Percentiles rank a stretch among this genome's conserved stretches.
These are phyloP conservation scores for Latheticus oryzae DNA, from an alignment of 2,888 invertebrate species.

Conservation along the genomic window DNA sequence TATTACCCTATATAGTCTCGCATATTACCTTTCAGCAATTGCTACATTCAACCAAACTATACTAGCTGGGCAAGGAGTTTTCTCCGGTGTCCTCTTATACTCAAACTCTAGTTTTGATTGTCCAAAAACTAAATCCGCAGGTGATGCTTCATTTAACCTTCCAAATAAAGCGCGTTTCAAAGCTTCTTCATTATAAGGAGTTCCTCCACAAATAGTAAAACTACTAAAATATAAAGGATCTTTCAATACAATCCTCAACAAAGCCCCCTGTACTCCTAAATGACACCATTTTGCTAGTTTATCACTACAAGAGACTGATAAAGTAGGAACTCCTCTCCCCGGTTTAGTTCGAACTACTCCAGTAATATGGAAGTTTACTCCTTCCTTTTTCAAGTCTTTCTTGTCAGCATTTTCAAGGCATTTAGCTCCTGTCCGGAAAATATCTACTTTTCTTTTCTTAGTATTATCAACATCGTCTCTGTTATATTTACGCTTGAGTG, in stretches of 20 bases:
- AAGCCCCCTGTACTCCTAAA: constrained; percentile 86
- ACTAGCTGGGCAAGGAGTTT: constrained; percentile 71
- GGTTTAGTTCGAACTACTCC: constrained; percentile 88
- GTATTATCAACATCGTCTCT: constrained; percentile 55
- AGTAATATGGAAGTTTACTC: constrained; percentile 74
- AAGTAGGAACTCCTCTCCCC: constrained; percentile 88
- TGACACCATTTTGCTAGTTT: constrained; percentile 92
- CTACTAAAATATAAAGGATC: constrained; percentile 77
- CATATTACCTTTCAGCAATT: constrained; percentile 6
- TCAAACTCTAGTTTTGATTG: constrained; percentile 64
- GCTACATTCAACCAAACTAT: constrained; percentile 70
- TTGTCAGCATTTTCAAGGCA: constrained; percentile 69
- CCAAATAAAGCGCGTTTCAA: constrained; percentile 66
- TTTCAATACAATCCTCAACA: constrained; percentile 76
- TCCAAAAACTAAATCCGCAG: constrained; percentile 57
- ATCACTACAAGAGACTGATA: constrained; percentile 94
- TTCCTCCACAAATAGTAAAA: constrained; percentile 77
- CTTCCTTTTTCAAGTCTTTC: constrained; percentile 72
- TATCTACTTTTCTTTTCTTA: constrained; percentile 56
- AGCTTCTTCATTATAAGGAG: constrained; percentile 71
- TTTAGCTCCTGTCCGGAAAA: constrained; percentile 92
- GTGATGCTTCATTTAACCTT: constrained; percentile 60
- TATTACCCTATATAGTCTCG: too few relatives aligned
- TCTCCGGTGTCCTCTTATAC: constrained; percentile 61
- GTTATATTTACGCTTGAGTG: constrained; percentile 76